Evolutionary conservation across 2,888 invertebrate genomes (phyloP), one percentile per base, ranked within the genome.

Genomic region (Polylopha cassiicola): DNA sequence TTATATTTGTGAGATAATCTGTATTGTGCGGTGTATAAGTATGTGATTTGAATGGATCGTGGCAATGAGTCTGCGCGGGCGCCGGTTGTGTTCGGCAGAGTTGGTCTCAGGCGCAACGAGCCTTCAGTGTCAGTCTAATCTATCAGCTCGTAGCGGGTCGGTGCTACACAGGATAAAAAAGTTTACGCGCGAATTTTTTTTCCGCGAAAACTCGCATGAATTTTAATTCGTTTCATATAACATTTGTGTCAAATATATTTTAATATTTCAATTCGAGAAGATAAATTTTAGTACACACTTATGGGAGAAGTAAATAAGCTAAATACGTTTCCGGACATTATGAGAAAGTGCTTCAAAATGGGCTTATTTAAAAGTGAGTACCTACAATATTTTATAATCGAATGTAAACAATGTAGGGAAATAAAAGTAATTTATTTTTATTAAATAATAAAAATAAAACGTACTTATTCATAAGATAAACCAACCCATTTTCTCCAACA

Each of bases 261-360:
- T n/a, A n/a, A n/a, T n/a, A n/a, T n/a, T n/a, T n/a, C 13, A 27
- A 27, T 7, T 15, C 15, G 10, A 23, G 13, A 3, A 4, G 18
- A 33, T 30, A 24, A 41, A 36, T 21, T 38, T 24, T 24, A 62
- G n/a, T n/a, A n/a, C n/a, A n/a, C n/a, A n/a, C 65, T 56, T 60
- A 73, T 79, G 77, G 77, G 71, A 53, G 74, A 76, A 54, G 51
- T 65, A 52, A 71, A 65, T 45, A 75, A 63, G 65, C 53, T 60
- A 36, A 67, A 64, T 37, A 59, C 65, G 24, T 59, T 79, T 51
- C 61, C 77, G 36, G 66, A 73, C 65, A 76, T 70, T 49, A 79
- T 85, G 81, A 65, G 81, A 68, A 84, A 81, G 73, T 82, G 77
- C 56, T 84, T 85, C 65, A 85, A 85, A 64, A 82, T 82, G 80